These are phyloP conservation scores for Synergus japonicus DNA, from an alignment of 2,888 invertebrate genomes.

Conservation along the genomic window DNA sequence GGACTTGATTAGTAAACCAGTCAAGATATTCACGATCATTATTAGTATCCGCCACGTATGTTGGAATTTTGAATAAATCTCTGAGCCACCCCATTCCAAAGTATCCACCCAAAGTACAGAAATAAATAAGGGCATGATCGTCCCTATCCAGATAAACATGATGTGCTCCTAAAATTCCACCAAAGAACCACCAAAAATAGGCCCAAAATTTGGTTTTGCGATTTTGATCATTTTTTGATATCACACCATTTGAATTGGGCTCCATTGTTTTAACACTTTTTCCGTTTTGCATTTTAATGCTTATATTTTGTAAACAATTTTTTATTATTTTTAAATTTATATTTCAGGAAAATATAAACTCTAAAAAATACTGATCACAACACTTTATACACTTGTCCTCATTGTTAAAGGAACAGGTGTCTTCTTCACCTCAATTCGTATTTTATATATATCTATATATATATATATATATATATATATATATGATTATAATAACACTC, in stretches of 20 bases:
- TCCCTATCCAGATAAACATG: conserved; percentile 94
- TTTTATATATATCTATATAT: too few species aligned
- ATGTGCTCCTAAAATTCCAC: conserved; percentile 93
- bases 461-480: too few species aligned
- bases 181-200: conserved; percentile 92
- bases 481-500: too few species aligned
- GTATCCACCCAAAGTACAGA: conserved; percentile 92
- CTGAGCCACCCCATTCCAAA: conserved; percentile 91
- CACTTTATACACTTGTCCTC: too few species aligned
- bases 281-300: conserved; percentile 3
- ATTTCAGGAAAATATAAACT: too few species aligned
- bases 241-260: too few species aligned
- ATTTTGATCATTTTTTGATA: conserved; percentile 7
- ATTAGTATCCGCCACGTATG: conserved; percentile 91
- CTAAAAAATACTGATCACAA: too few species aligned
- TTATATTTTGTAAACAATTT: too few species aligned
- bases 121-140: conserved; percentile 93
- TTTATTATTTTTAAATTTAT: too few species aligned
- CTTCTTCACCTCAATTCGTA: too few species aligned
- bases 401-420: too few species aligned
- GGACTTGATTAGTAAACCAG: conserved; percentile 82
- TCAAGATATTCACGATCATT: conserved; percentile 84
- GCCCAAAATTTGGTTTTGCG: conserved; percentile 81
- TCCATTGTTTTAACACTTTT: conserved; percentile 43
- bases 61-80: conserved; percentile 90